Percentiles rank a stretch among this genome's conserved stretches.
Evolutionary conservation across 2,888 invertebrate species (phyloP).

Genomic region (Nebria brevicollis): DNA sequence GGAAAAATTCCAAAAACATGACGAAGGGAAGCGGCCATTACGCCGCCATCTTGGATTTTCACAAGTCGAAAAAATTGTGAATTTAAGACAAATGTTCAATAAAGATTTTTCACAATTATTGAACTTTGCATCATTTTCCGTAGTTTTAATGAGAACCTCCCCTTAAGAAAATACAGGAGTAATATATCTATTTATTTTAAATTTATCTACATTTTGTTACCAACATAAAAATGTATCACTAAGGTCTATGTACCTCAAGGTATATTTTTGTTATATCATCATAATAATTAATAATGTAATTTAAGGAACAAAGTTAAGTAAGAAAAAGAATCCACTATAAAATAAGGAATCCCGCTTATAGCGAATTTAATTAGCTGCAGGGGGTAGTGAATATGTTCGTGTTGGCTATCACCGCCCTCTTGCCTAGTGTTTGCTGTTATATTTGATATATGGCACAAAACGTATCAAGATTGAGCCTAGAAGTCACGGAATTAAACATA

Average conservation of each 20-base stretch:
- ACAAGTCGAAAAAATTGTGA: too few species aligned
- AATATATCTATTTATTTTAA: too few species aligned
- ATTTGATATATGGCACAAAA: background rate
- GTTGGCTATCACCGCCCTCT: background rate
- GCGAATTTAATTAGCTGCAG: constrained; percentile 20
- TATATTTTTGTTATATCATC: background rate
- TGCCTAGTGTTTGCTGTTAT: constrained; percentile 2
- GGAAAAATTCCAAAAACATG: too few species aligned
- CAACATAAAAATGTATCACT: too few species aligned
- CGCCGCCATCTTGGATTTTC: too few species aligned
- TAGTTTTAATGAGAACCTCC: too few species aligned
- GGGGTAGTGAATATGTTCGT: background rate
- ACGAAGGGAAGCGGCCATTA: too few species aligned
- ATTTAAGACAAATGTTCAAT: too few species aligned
- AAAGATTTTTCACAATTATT: too few species aligned
- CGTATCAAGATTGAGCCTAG: background rate
- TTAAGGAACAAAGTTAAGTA: background rate
- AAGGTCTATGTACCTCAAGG: background rate
- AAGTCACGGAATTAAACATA: constrained; percentile 18
- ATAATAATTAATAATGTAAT: background rate
- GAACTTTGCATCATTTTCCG: too few species aligned
- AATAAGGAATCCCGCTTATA: background rate
- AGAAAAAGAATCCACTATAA: constrained; percentile 4
- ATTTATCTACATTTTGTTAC: too few species aligned
- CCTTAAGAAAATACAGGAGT: too few species aligned